Percentiles rank a stretch among this genome's conserved stretches.
These are phyloP conservation scores for Frankliniella fusca DNA, from an alignment of 2,888 invertebrate genomes.

Conservation along the genomic window DNA sequence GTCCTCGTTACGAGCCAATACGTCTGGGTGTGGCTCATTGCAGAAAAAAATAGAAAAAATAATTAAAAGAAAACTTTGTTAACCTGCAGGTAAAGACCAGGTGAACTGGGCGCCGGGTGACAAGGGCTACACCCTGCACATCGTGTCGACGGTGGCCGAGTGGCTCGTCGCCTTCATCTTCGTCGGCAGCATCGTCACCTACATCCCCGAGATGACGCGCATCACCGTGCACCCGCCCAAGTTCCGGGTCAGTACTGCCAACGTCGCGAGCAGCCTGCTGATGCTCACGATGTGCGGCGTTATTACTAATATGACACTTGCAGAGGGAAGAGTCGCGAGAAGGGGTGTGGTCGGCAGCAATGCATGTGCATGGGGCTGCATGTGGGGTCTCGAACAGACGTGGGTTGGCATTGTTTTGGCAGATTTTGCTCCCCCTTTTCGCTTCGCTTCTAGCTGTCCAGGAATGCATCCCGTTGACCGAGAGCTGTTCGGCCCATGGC, in stretches of 20 bases:
- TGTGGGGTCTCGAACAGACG: background rate
- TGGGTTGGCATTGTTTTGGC: too few relatives aligned
- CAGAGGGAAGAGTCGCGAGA: too few relatives aligned
- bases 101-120: background rate
- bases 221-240: background rate
- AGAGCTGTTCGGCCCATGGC: too few relatives aligned
- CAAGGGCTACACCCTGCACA: slow-evolving; percentile 9
- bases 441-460: too few relatives aligned
- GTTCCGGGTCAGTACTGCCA: background rate
- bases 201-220: background rate
- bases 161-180: background rate
- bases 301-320: background rate
- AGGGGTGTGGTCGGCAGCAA: background rate
- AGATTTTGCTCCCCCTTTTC: too few relatives aligned
- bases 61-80: background rate
- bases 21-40: too few relatives aligned
- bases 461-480: too few relatives aligned
- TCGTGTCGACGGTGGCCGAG: slow-evolving; percentile 6
- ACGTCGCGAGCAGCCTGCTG: too few relatives aligned
- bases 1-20: too few relatives aligned
- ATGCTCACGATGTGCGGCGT: too few relatives aligned
- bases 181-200: slow-evolving; percentile 17
- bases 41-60: too few relatives aligned
- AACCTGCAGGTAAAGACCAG: background rate
- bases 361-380: background rate